Evolutionary conservation across 2,888 invertebrate genomes (phyloP), one percentile per base, ranked within the genome.

Genomic region (Macrophya alboannulata): DNA sequence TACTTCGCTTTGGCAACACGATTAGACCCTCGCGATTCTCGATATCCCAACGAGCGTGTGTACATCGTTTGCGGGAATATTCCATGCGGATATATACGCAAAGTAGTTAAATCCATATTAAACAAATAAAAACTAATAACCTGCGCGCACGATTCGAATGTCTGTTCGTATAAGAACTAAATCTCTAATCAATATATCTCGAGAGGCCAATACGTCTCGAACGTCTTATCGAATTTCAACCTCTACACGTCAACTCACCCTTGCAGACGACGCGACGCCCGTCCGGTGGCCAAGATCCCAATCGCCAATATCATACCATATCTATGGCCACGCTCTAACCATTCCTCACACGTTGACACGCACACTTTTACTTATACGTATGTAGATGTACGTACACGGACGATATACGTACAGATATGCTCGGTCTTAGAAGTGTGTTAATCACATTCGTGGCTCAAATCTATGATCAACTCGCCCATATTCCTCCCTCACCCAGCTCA

Each of bases 391-490:
- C 15, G 31, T 45, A 74, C 74, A 31, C 45, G n/a, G 8, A 68
- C 15, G 4, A 12, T 15, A 55, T 17, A 51, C 4, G 62, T 21
- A 59, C 25, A 68, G 17, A 40, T 84, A 87, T 55, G 86, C 76
- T 84, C 81, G 81, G 55, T n/a, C 85, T 86, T 86, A 85, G 85
- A 86, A 85, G 84, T 86, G 86, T 87, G 87, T 88, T 89, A 90
- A 90, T 90, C 88, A 89, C 89, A 89, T 90, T 90, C 90, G 90
- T 90, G 90, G 88, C 86, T 89, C 89, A 88, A 90, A 90, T 90
- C 88, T 89, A 85, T 87, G 89, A 90, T 90, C 89, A 89, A 88
- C 88, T 83, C 48, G 45, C 76, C 55, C 59, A 81, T 81, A 43
- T 40, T 43, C 59, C 62, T 21, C 40, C 79, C 43, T 59, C 15